Base-by-base conservation (phyloP, 2,797 vertebrate genomes). In the Diceros bicornis region DNA sequence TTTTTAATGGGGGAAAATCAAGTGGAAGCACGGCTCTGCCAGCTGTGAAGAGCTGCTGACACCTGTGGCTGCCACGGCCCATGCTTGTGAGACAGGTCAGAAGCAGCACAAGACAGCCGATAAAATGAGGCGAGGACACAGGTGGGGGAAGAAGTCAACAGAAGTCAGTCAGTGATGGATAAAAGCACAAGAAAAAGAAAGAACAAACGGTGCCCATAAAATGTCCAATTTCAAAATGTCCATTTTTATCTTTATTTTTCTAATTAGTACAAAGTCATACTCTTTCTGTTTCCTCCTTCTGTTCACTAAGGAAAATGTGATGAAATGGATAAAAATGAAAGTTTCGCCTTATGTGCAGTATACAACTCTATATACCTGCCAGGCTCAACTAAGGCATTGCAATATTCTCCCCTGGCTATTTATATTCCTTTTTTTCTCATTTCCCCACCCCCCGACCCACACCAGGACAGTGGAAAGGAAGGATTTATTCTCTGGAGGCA, bases 251-350 rank as follows among this genome's bases (percentile, higher is more conserved):
- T 79, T 78, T 96, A 87, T 94, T 89, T 96, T 97, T 91, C 87
- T 89, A 96, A 96, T 95, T 96, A 95, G 91, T 71, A 95, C 66
- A 34, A 91, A 97, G 66, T 91, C 91, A 96, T 89, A 89, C 44
- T 87, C 81, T 91, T 93, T 74, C 74, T 84, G 81, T 94, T 75
- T 16, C 59, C 21, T 92, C 74, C 94, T 97, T 94, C 84, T 97
- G 61, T 69, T 96, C 92, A 78, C 69, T 59, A 57, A 93, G 79
- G 87, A 91, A 92, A 79, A 91, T 91, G 37, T 84, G 93, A 89
- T 41, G 14, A 61, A 92, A 90, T 50, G 87, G 32, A 75, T 96
- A 85, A 94, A 97, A 97, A 93, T 92, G n/a, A 78, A 90, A 32
- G 37, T 5, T 69, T 87, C 94, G 92, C 57, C 94, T 97, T 94